Evolutionary conservation across 2,888 invertebrate genomes (phyloP).

Genomic region (Aporophyla lueneburgensis): DNA sequence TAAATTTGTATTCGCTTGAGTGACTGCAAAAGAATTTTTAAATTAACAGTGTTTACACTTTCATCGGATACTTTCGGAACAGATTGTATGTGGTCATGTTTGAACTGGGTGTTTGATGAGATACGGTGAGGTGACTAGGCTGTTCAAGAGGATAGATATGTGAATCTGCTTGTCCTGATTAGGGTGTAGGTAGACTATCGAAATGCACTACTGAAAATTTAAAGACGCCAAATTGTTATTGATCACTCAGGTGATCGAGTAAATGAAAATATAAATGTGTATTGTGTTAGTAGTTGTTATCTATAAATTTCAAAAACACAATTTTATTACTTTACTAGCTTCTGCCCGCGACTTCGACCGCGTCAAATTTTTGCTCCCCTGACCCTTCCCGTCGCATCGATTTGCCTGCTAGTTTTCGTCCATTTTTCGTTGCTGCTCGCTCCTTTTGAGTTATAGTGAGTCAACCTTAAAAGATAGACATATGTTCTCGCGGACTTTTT

Average conservation of each 20-base stretch:
- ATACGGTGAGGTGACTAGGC: constrained; percentile 17
- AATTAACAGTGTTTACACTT: not conserved
- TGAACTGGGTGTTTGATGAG: constrained; percentile 15
- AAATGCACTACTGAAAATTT: not conserved
- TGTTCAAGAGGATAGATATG: not conserved
- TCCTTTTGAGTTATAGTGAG: too few species aligned
- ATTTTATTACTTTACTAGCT: not conserved
- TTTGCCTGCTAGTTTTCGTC: too few species aligned
- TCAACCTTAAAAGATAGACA: too few species aligned
- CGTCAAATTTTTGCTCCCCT: too few species aligned
- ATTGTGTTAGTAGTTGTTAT: not conserved
- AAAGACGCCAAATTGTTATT: not conserved
- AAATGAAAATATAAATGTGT: not conserved
- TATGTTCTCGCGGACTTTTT: too few species aligned
- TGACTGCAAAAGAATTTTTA: not conserved
- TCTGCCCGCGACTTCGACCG: too few species aligned
- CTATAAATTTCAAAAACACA: not conserved
- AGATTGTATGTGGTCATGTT: not conserved
- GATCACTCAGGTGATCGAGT: not conserved
- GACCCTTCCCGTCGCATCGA: too few species aligned
- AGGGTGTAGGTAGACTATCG: not conserved
- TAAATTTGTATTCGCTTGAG: not conserved
- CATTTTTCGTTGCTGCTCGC: too few species aligned
- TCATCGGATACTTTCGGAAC: not conserved
- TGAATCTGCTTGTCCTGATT: not conserved